These are phyloP conservation scores for Rhorus exstirpatorius DNA, from an alignment of 2,888 invertebrate species.

Conservation along the genomic window DNA sequence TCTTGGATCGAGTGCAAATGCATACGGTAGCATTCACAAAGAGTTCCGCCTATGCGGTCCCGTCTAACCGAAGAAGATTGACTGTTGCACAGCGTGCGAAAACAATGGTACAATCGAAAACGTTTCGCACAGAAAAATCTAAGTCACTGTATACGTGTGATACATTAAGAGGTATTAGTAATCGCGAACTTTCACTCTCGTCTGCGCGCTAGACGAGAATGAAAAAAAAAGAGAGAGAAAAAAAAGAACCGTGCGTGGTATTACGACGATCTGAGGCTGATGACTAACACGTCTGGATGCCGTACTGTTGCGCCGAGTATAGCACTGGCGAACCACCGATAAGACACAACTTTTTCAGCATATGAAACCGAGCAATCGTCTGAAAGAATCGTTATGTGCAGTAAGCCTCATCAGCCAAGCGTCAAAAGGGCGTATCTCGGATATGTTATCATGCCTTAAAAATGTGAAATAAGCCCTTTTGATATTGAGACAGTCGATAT, in stretches of 20 bases:
- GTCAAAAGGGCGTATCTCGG: background rate
- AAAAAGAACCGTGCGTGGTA: constrained; percentile 38
- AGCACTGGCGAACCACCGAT: constrained; percentile 45
- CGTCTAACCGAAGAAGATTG: constrained; percentile 68
- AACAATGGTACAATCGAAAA: constrained; percentile 72
- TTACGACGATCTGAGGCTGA: constrained; percentile 36
- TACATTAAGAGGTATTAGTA: constrained; percentile 37
- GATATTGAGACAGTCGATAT: constrained; percentile 7
- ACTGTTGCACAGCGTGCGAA: constrained; percentile 66
- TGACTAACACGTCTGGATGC: constrained; percentile 38
- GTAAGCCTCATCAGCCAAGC: background rate
- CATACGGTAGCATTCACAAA: constrained; percentile 44
- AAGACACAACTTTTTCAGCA: constrained; percentile 48
- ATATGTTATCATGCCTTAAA: background rate
- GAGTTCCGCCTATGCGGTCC: constrained; percentile 58
- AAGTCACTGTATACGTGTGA: background rate
- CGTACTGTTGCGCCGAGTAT: constrained; percentile 17
- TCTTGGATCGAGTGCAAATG: background rate
- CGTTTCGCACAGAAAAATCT: constrained; percentile 59
- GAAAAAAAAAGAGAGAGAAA: too few species aligned
- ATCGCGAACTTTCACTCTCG: constrained; percentile 65
- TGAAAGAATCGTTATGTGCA: constrained; percentile 35
- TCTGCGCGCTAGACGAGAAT: constrained; percentile 7
- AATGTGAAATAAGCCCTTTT: constrained; percentile 12
- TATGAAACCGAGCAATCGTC: constrained; percentile 46